These are phyloP conservation scores for Leucophenga varia DNA, from an alignment of 1,140 invertebrate species.

Conservation along the genomic window DNA sequence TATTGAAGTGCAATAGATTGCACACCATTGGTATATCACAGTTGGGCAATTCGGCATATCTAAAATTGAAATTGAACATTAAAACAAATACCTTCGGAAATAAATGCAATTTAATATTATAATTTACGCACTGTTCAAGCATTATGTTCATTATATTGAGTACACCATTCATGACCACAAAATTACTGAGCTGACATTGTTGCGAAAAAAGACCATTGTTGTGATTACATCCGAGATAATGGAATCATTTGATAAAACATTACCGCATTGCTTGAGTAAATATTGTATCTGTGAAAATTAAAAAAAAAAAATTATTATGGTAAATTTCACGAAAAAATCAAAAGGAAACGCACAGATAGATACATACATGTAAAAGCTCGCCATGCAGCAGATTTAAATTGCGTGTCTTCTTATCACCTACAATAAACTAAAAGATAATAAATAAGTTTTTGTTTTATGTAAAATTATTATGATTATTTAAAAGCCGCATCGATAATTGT, in stretches of 20 bases:
- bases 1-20: not conserved
- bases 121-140: not conserved
- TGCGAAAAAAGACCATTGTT: slow-evolving; percentile 9
- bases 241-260: not conserved
- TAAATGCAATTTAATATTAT: not conserved
- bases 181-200: not conserved
- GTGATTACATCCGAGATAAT: slow-evolving; percentile 9
- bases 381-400: slow-evolving; percentile 56
- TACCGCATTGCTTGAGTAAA: slow-evolving; percentile 11
- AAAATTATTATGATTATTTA: not conserved
- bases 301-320: not conserved
- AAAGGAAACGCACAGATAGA: not conserved
- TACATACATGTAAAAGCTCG: slow-evolving; percentile 52
- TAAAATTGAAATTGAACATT: slow-evolving; percentile 2
- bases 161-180: too few relatives aligned
- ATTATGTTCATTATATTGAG: too few relatives aligned
- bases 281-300: slow-evolving; percentile 12
- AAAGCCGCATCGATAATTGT: not conserved
- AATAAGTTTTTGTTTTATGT: slow-evolving; percentile 1
- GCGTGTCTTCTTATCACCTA: slow-evolving; percentile 7
- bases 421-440: slow-evolving; percentile 5
- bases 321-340: not conserved
- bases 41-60: slow-evolving; percentile 9
- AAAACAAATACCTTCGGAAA: not conserved
- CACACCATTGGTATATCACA: slow-evolving; percentile 12